These are phyloP conservation scores for Sepioteuthis lessoniana DNA, from an alignment of 2,888 invertebrate species.

Conservation along the genomic window DNA sequence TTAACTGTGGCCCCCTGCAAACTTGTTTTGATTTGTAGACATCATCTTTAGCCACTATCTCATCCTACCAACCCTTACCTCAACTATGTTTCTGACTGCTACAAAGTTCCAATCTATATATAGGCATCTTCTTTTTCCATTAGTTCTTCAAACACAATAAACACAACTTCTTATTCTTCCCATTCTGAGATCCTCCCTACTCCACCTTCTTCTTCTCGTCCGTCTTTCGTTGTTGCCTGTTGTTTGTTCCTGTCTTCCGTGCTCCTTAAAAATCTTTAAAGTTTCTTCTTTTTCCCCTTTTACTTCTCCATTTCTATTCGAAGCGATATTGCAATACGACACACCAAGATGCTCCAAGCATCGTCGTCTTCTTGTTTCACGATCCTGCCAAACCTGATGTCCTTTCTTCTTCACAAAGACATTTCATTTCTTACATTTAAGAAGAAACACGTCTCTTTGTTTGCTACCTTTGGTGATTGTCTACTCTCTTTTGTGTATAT, in stretches of 20 bases:
- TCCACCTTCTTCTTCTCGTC: background rate
- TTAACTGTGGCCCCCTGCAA: background rate
- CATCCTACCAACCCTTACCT: background rate
- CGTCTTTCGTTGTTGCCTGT: background rate
- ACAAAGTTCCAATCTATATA: background rate
- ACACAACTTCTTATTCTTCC: background rate
- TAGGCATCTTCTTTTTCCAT: background rate
- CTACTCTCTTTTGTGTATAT: background rate
- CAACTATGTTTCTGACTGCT: background rate
- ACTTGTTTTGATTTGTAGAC: background rate
- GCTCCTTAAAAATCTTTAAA: background rate
- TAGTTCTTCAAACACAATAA: slow-evolving; percentile 20
- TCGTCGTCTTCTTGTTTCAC: background rate
- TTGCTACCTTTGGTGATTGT: background rate
- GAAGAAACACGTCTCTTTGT: background rate
- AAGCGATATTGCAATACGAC: too few species aligned
- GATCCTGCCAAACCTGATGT: background rate
- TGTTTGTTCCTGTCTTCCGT: slow-evolving; percentile 23
- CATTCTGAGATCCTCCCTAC: background rate
- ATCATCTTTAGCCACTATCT: background rate
- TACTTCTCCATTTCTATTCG: background rate
- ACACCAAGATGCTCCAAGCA: too few species aligned
- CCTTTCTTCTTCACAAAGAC: background rate
- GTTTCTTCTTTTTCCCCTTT: background rate
- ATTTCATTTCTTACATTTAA: background rate